phyloP scores from a whole-genome alignment of 2,888 invertebrate genomes.

The Galeopsomyia nigrocyanea region DNA sequence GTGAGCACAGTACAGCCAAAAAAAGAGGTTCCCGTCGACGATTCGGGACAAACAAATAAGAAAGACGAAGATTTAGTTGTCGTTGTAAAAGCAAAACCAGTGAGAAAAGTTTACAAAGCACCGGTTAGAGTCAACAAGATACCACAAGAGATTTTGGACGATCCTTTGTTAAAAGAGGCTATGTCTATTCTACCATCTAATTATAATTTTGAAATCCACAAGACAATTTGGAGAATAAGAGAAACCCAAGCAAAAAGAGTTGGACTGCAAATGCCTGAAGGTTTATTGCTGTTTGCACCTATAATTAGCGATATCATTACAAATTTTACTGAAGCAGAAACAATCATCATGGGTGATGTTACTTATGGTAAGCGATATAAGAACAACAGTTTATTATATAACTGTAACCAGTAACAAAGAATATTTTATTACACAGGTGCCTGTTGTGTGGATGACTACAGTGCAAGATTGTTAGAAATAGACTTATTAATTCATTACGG shows the following conservation, averaged over 20 bases:
- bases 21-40: not conserved
- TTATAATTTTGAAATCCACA: constrained; percentile 98
- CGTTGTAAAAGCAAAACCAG: constrained; percentile 84
- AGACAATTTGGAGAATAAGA: constrained; percentile 96
- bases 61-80: constrained; percentile 67
- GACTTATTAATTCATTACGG: constrained; percentile 97
- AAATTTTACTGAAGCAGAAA: constrained; percentile 88
- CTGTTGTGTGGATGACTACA: constrained; percentile 98
- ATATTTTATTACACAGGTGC: constrained; percentile 73
- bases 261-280: constrained; percentile 98
- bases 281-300: constrained; percentile 91
- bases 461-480: constrained; percentile 89
- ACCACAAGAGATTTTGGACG: constrained; percentile 83
- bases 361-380: constrained; percentile 79
- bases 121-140: constrained; percentile 83
- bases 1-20: not conserved
- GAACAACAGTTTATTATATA: not conserved
- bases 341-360: constrained; percentile 98
- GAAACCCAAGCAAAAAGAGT: constrained; percentile 88
- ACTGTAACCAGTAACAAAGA: not conserved
- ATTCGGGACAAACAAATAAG: constrained; percentile 8
- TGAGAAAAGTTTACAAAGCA: constrained; percentile 84
- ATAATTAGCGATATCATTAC: constrained; percentile 94
- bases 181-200: constrained; percentile 87
- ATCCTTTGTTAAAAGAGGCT: constrained; percentile 80